Base-by-base conservation (phyloP, 2,113 vertebrate species). In the Prunella fulvescens region DNA sequence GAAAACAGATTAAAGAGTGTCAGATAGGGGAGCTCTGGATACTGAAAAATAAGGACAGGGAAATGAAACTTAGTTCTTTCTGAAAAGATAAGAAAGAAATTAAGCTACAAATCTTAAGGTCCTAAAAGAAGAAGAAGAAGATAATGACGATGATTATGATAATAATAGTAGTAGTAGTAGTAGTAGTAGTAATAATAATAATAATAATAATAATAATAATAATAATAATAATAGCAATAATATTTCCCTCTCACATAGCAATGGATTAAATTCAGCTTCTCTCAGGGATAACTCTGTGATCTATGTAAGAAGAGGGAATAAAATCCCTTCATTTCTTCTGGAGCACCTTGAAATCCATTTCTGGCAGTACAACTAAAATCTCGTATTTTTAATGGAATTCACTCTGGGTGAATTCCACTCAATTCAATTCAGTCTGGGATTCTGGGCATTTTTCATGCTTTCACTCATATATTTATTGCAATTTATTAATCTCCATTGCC, bases 171-270 rank as follows among this genome's bases (percentile, higher is more conserved):
- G 14, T 45, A 25, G 2, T 66, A 35, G 10, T 10, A 9, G 2
- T n/a, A 12, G 9, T 13, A 16, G 13, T 12, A 20, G 10, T 12
- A 20, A 15, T 6, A 8, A 12, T 12, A 29, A 23, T 8, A 31
- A 11, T 16, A 26, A 10, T 17, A 48, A 39, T 35, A 51, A n/a
- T 40, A 24, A 20, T 8, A 7, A 14, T 12, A 28, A 22, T 12
- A 31, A 12, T 19, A 25, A 15, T 33, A 48, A 47, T 28, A 60
- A n/a, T n/a, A n/a, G n/a, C n/a, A n/a, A n/a, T n/a, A n/a, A n/a
- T n/a, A n/a, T n/a, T n/a, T n/a, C 25, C 20, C 20, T 47, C 9
- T 72, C 1, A 0, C 4, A 2, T 18, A 56, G 35, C 7, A 14
- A 14, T 48, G 24, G 39, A 62, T 88, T 77, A 31, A 81, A 82